Percentiles rank a stretch among this genome's conserved stretches.
These are phyloP conservation scores for Hyles euphorbiae DNA, from an alignment of 1,140 invertebrate genomes.

Conservation along the genomic window DNA sequence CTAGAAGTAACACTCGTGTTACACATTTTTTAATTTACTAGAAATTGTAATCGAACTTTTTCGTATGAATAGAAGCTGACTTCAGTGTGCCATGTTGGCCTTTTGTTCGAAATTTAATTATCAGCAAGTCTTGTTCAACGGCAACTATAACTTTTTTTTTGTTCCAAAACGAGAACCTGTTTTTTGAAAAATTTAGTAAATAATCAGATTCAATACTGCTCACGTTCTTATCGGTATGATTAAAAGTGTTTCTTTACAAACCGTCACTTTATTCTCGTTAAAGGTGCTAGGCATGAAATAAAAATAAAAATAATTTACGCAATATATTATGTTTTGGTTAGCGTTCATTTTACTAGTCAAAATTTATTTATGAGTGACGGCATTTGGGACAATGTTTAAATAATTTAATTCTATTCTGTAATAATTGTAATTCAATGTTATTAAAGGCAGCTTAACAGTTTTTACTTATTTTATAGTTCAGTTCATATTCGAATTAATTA, in stretches of 20 bases:
- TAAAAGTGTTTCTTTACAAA: neutral
- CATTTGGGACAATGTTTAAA: constrained; percentile 27
- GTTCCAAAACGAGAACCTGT: no score
- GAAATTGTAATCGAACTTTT: no score
- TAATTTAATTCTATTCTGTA: constrained; percentile 27
- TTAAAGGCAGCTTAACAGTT: constrained; percentile 56
- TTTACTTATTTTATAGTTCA: constrained; percentile 61
- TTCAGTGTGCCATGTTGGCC: no score
- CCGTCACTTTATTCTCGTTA: constrained; percentile 39
- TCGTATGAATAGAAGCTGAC: no score
- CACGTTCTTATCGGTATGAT: neutral
- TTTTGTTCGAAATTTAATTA: no score
- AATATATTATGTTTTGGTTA: constrained; percentile 25
- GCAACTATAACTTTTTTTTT: no score
- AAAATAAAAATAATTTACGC: constrained; percentile 14
- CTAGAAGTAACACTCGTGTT: no score
- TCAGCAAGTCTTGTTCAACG: no score
- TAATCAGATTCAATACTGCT: neutral
- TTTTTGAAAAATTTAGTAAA: no score
- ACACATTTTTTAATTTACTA: no score
- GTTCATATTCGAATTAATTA: constrained; percentile 61
- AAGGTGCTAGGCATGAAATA: constrained; percentile 51
- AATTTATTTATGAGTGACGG: constrained; percentile 58
- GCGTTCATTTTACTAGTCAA: constrained; percentile 64
- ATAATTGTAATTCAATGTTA: constrained; percentile 42